phyloP scores from a whole-genome alignment of 2,888 invertebrate species.

The Hedychridium roseum region DNA sequence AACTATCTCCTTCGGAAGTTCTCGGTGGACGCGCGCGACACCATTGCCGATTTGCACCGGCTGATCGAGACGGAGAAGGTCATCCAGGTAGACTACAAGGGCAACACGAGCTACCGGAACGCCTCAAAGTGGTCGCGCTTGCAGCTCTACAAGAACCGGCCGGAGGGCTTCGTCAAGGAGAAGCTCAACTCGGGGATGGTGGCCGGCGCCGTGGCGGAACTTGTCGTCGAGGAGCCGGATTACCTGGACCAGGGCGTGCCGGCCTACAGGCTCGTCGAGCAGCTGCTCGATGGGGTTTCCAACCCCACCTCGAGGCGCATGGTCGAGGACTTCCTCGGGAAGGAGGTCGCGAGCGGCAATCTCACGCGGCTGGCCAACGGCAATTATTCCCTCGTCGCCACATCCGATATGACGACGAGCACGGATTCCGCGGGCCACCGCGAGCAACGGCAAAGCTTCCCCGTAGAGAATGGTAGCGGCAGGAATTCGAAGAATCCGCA shows the following conservation, averaged over 20 bases:
- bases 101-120: conserved; percentile 85
- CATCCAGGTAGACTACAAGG: conserved; percentile 86
- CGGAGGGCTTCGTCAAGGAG: conserved; percentile 67
- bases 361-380: conserved; percentile 74
- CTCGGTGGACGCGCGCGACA: conserved; percentile 74
- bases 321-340: conserved; percentile 70
- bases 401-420: conserved; percentile 48
- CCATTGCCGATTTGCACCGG: conserved; percentile 76
- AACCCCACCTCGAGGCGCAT: conserved; percentile 73
- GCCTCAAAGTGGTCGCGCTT: conserved; percentile 75
- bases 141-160: conserved; percentile 59
- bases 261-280: conserved; percentile 72
- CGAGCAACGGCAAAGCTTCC: conserved; percentile 21
- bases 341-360: conserved; percentile 75
- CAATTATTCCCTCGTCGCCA: conserved; percentile 74
- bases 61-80: conserved; percentile 79
- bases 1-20: conserved; percentile 81
- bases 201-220: conserved; percentile 75
- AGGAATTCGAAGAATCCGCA: conserved; percentile 26
- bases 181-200: conserved; percentile 65
- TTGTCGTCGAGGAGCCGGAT: conserved; percentile 76
- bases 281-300: conserved; percentile 67
- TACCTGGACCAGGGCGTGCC: conserved; percentile 77
- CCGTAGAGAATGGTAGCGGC: conserved; percentile 35
- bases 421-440: conserved; percentile 24